Base-by-base conservation (phyloP, 53 echinoderm and acorn worm genomes). In the Antedon mediterranea region DNA sequence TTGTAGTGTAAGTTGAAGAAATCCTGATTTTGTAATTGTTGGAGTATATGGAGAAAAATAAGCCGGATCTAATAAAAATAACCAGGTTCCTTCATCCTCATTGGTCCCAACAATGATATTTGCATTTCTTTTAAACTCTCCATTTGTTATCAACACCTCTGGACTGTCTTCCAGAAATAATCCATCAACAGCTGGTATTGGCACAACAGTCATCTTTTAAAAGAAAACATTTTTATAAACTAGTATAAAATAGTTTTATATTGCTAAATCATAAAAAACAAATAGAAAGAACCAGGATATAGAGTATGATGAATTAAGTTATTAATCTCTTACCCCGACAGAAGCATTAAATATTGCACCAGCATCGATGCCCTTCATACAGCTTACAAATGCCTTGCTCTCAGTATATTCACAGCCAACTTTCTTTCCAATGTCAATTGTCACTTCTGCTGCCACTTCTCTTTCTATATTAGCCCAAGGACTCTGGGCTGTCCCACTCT, bases 21-120 rank as follows among this genome's bases (percentile, higher is more conserved):
- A 86, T 34, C 73, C n/a, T n/a, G 33, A 37, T 31, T 41, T 33
- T 74, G 70, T 82, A 81, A 86, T 78, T 31, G 78, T 74, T 15
- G 86, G 86, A 14, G 86, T 79, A 43, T 42, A 43, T 43, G 78
- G 57, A 32, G 72, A 13, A 29, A 71, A 71, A 79, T 43, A 78
- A 11, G 9, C 57, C 18, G 57, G 57, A 18, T 18, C 2, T 18
- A 70, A 78, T 77, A 87, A 34, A 6, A 82, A 78, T 0, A 31
- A 32, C 20, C 86, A 72, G 29, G 83, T 37, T 0, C 93, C 93
- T 74, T 93, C 93, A 77, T 93, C 90, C 23, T 43, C 71, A 79
- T 88, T 93, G 37, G 85, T 82, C 32, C 93, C 93, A 30, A 90
- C 77, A 43, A 90, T 3, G 71, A 93, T 86, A 30, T 88, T 75